Evolutionary conservation across 1,140 invertebrate species (phyloP).

Genomic region (Aporrectodea caliginosa): DNA sequence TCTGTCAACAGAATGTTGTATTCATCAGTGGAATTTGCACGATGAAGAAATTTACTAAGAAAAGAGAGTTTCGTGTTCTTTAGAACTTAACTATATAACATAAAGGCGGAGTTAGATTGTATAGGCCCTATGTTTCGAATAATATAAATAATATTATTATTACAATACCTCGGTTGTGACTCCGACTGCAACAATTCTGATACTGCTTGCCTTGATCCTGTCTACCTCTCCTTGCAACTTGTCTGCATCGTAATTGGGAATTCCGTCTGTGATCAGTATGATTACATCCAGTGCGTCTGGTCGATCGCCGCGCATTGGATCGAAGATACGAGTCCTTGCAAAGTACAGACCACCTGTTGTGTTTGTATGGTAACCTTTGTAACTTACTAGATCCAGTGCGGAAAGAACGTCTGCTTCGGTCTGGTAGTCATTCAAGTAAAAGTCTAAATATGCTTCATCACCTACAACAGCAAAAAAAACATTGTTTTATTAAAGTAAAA

Average conservation of each 20-base stretch:
- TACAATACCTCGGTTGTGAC: neutral
- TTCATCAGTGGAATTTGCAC: no score
- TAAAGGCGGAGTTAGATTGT: no score
- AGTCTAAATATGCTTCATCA: neutral
- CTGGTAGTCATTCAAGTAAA: neutral
- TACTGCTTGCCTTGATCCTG: neutral
- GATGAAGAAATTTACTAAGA: no score
- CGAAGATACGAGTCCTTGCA: neutral
- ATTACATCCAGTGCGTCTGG: constrained; percentile 31
- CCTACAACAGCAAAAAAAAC: no score
- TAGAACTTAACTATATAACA: no score
- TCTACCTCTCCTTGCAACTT: neutral
- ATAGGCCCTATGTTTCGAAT: no score
- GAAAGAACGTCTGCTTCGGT: neutral
- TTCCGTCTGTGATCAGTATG: constrained; percentile 40
- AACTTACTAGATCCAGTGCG: neutral
- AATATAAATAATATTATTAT: no score
- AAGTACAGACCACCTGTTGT: neutral
- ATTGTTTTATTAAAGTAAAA: no score
- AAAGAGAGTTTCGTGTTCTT: no score
- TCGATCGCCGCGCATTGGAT: constrained; percentile 17
- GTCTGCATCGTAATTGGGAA: constrained; percentile 18
- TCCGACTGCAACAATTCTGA: neutral
- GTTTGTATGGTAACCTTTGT: neutral
- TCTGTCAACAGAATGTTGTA: no score